phyloP scores from a whole-genome alignment of 2,797 vertebrate species.

The Rhodeus uyekii region DNA sequence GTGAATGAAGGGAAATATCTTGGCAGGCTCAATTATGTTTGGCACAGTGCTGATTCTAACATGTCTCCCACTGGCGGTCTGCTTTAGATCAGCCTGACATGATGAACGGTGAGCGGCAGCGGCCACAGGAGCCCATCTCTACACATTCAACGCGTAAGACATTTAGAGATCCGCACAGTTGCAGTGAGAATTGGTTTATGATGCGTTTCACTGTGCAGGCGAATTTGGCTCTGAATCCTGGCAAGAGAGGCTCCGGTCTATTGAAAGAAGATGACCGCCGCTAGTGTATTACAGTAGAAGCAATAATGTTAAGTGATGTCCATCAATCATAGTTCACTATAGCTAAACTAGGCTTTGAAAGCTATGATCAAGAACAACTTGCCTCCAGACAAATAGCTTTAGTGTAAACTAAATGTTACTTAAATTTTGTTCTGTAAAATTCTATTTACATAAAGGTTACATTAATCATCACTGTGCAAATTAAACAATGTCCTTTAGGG shows the following conservation, averaged over 20 bases:
- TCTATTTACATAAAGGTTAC: background rate
- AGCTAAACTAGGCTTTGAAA: background rate
- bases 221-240: constrained; percentile 59
- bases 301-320: constrained; percentile 43
- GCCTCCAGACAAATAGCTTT: background rate
- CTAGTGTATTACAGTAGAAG: constrained; percentile 57
- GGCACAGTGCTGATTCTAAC: constrained; percentile 82
- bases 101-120: constrained; percentile 43
- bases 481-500: background rate
- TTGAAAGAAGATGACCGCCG: constrained; percentile 61
- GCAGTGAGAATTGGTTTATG: constrained; percentile 64
- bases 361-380: constrained; percentile 9
- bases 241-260: constrained; percentile 43
- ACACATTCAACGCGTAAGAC: constrained; percentile 48
- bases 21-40: constrained; percentile 72
- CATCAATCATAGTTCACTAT: constrained; percentile 43
- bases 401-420: background rate
- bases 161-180: constrained; percentile 64
- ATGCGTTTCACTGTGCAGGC: constrained; percentile 62
- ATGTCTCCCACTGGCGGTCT: constrained; percentile 83
- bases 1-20: constrained; percentile 62
- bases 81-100: constrained; percentile 87
- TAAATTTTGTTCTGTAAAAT: background rate
- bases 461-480: background rate
- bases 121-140: constrained; percentile 1